Base-by-base conservation (phyloP, 2,113 vertebrate species). In the Dryoscopus gambensis region DNA sequence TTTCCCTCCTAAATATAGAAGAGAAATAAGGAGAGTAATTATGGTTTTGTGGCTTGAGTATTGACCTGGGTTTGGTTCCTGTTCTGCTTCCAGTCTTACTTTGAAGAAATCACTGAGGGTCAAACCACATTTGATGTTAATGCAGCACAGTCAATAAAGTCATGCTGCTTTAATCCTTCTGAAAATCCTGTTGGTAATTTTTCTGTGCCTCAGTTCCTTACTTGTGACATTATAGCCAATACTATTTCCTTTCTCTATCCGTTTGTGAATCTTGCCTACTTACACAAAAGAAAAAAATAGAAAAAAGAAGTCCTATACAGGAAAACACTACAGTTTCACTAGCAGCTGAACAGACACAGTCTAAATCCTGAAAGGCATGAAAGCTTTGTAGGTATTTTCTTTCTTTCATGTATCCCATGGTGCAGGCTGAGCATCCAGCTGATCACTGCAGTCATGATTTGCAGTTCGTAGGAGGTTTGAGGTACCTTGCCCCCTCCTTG, bases 51-150 rank as follows among this genome's bases (percentile, higher is more conserved):
- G 95, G 95, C 75, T 83, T 95, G 55, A 90, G 39, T 90, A 95
- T 92, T 93, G 88, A 88, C 92, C 90, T 92, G 44, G 55, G 75
- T 92, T 96, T 96, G 53, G 88, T 96, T 96, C 92, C 95, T 93
- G 85, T 92, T 92, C 94, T 93, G 90, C 88, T 96, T 95, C 90
- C 68, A 93, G 88, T 85, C 85, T 91, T 92, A 69, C 93, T 97
- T 96, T 94, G 92, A 94, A 95, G 94, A 94, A 96, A 94, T 83
- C 75, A 80, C 59, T 86, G 68, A 90, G 75, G 88, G 90, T 96
- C 92, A 97, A 95, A 95, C 92, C 92, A 77, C 88, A 92, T 94
- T 92, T 93, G 88, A 88, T 94, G 94, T 95, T 97, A 95, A 94
- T 90, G 85, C 46, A 83, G 59, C 63, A 74, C 90, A 94, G 94